phyloP scores from a whole-genome alignment of 2,888 invertebrate species.

The Balanococcus diminutus region DNA sequence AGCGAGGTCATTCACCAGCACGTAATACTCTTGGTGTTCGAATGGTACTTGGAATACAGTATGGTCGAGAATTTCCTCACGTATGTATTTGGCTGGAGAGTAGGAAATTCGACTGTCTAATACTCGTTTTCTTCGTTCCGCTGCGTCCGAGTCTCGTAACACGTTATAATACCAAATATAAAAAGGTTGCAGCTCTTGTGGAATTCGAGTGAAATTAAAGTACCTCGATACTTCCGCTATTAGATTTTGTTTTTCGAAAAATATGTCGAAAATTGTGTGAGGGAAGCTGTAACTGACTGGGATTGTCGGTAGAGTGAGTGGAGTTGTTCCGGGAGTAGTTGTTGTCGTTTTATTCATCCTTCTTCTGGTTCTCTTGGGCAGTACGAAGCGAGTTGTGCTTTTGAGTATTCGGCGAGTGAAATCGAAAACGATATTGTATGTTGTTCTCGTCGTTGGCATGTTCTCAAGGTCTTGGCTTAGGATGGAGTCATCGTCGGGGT shows the following conservation, averaged over 20 bases:
- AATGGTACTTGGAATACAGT: neutral
- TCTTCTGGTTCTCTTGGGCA: neutral
- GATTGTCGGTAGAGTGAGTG: neutral
- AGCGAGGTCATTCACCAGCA: neutral
- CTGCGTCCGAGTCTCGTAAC: neutral
- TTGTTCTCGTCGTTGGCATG: neutral
- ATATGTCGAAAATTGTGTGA: neutral
- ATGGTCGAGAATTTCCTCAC: neutral
- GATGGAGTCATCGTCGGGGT: neutral
- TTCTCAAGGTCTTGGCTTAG: neutral
- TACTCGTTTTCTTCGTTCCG: neutral
- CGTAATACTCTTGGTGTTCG: neutral
- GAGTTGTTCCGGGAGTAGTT: neutral
- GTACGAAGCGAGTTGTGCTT: neutral
- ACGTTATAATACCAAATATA: neutral
- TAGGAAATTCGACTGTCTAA: neutral
- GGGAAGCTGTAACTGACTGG: neutral
- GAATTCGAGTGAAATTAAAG: neutral
- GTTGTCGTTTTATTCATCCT: neutral
- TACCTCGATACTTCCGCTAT: neutral
- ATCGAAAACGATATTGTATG: neutral
- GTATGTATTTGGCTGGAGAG: neutral
- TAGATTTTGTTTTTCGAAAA: neutral
- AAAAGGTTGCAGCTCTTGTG: neutral
- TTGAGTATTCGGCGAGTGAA: neutral